A percentile compares a stretch with the other conserved stretches of the same genome.
Conservation (phyloP, 2,888 invertebrate species). For the Standfussiana lucernea region DNA sequence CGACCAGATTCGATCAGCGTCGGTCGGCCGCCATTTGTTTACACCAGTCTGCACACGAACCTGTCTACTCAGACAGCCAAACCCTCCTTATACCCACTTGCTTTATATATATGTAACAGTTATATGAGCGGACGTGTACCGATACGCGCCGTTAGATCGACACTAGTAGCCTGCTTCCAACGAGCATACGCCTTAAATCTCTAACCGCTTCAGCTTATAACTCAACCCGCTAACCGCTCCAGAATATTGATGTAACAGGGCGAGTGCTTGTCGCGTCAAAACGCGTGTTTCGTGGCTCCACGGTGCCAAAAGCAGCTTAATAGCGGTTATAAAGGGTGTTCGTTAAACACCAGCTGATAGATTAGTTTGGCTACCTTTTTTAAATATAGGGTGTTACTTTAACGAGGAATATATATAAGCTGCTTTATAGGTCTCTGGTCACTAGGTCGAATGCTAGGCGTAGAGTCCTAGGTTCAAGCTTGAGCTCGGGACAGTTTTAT, state of each 20-base stretch:
- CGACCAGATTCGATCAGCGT: neutral
- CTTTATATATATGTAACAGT: neutral
- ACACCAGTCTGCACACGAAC: neutral
- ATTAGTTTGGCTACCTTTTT: constrained; percentile 18
- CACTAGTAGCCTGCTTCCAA: neutral
- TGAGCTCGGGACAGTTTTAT: too few relatives aligned
- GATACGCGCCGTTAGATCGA: neutral
- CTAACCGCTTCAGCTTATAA: constrained; percentile 13
- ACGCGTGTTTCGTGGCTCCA: constrained; percentile 52
- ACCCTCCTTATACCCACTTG: neutral
- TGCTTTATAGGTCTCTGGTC: too few relatives aligned
- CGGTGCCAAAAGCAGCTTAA: constrained; percentile 30
- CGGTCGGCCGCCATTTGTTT: neutral
- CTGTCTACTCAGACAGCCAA: neutral
- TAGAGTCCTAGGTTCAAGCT: too few relatives aligned
- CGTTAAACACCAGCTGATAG: constrained; percentile 20
- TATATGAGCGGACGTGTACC: neutral
- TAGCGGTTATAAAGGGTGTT: constrained; percentile 23
- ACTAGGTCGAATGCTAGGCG: too few relatives aligned
- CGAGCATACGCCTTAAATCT: neutral
- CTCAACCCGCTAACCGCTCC: constrained; percentile 20
- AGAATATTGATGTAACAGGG: constrained; percentile 65
- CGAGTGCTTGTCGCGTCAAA: constrained; percentile 40
- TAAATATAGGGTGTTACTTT: neutral
- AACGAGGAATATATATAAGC: neutral